Evolutionary conservation across 2,797 vertebrate species (phyloP).

Genomic region (Megalops cyprinoides): DNA sequence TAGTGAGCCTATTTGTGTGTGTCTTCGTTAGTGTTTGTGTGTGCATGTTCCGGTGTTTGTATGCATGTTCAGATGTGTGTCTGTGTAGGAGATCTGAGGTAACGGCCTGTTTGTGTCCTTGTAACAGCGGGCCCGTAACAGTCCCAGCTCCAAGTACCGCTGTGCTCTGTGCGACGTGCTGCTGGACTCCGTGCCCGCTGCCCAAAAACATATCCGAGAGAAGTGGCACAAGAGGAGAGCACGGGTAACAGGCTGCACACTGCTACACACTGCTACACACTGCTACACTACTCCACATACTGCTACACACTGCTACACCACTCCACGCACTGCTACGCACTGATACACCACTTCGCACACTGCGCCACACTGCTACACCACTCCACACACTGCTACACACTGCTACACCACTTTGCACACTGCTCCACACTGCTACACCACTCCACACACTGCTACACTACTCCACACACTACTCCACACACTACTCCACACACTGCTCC

Average conservation of each 20-base stretch:
- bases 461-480: no score
- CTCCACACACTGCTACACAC: no score
- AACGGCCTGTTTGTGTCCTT: not conserved
- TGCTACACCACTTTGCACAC: no score
- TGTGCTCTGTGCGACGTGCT: constrained; percentile 85
- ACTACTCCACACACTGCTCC: no score
- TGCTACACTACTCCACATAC: not conserved
- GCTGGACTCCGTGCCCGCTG: constrained; percentile 83
- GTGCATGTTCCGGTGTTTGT: not conserved
- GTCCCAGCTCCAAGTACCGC: constrained; percentile 79
- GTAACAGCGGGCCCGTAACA: constrained; percentile 76
- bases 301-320: no score
- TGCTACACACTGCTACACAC: not conserved
- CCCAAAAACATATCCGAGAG: constrained; percentile 88
- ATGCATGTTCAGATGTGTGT: not conserved
- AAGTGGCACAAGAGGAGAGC: constrained; percentile 87
- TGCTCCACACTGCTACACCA: no score
- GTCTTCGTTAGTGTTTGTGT: not conserved
- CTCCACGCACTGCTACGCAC: no score
- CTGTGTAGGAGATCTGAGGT: no score
- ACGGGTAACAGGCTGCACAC: constrained; percentile 74
- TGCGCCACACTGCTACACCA: no score
- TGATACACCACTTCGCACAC: no score
- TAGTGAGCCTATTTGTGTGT: not conserved
- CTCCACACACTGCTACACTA: no score